Base-by-base conservation (phyloP, 2,797 vertebrate species). In the Urocyon cinereoargenteus region DNA sequence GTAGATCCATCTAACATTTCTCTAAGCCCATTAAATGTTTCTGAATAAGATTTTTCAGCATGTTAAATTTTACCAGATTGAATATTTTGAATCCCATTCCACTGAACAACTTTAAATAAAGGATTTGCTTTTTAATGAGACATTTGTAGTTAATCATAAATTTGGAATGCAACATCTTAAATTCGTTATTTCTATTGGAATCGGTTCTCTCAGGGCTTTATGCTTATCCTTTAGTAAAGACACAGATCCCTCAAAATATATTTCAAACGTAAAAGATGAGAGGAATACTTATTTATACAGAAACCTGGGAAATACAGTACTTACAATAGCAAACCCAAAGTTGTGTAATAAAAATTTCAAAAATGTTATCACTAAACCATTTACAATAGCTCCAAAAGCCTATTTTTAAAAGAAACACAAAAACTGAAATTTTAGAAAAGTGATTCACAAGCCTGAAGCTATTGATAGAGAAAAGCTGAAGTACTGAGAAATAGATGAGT, bases 131-230 rank as follows among this genome's bases (percentile, higher is more conserved):
- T 98, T 96, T 93, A 97, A 98, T 96, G 90, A 97, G 51, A 36
- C 90, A 96, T 97, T 97, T 97, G 92, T 87, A 97, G 97, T 96
- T 94, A 96, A 97, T 97, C 90, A 94, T 87, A 96, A 92, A 97
- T 93, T 96, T 87, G 93, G 86, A 96, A 95, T 75, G n/a, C 91
- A 97, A 21, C 84, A 75, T 96, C 81, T 96, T 96, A 78, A 88
- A 66, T 92, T 92, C 34, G 75, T 90, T 97, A 85, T 97, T 98
- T 97, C 86, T 93, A 31, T 93, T 95, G 53, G 45, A 88, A 90
- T 88, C 85, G 2, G 57, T 79, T 84, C 72, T 95, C 90, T 90
- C 12, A 40, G 66, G 36, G 57, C 13, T 51, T 93, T 83, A 82
- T 90, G n/a, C n/a, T 87, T 97, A 79, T 55, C 12, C 45, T 68